A percentile compares a stretch with the other conserved stretches of the same genome.
phyloP scores from a whole-genome alignment of 2,888 invertebrate species.

The Trissolcus brochymenae region DNA sequence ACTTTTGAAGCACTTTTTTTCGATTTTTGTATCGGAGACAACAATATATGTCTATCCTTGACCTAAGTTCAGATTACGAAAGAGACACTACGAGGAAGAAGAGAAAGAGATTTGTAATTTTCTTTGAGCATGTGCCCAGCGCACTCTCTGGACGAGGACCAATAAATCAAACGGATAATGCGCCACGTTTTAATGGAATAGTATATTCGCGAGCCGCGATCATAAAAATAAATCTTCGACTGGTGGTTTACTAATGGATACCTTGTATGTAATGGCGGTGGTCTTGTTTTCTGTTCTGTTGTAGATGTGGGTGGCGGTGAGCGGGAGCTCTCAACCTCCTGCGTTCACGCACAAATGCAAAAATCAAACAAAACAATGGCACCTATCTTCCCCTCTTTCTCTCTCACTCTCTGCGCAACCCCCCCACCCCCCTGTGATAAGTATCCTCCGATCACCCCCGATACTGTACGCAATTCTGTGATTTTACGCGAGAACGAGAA shows the following conservation, averaged over 20 bases:
- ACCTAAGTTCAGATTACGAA: constrained; percentile 35
- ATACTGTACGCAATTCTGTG: constrained; percentile 1
- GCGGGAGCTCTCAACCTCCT: constrained; percentile 76
- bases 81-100: constrained; percentile 56
- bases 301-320: constrained; percentile 77
- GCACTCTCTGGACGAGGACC: constrained; percentile 60
- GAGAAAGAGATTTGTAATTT: constrained; percentile 58
- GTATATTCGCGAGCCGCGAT: constrained; percentile 62
- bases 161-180: constrained; percentile 71
- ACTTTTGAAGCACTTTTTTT: constrained; percentile 19
- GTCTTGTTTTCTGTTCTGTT: constrained; percentile 77
- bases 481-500: constrained; percentile 41
- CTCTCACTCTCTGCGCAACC: constrained; percentile 29
- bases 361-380: constrained; percentile 52
- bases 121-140: constrained; percentile 53
- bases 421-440: constrained; percentile 29
- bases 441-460: neutral
- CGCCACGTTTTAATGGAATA: constrained; percentile 59
- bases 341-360: constrained; percentile 67
- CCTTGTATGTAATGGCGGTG: constrained; percentile 76
- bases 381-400: constrained; percentile 38
- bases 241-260: constrained; percentile 74
- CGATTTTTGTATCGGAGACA: constrained; percentile 8
- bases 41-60: constrained; percentile 39
- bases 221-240: constrained; percentile 71